Evolutionary conservation across 2,888 invertebrate species (phyloP), one percentile per base, ranked within the genome.

Genomic region (Eupithecia dodoneata): DNA sequence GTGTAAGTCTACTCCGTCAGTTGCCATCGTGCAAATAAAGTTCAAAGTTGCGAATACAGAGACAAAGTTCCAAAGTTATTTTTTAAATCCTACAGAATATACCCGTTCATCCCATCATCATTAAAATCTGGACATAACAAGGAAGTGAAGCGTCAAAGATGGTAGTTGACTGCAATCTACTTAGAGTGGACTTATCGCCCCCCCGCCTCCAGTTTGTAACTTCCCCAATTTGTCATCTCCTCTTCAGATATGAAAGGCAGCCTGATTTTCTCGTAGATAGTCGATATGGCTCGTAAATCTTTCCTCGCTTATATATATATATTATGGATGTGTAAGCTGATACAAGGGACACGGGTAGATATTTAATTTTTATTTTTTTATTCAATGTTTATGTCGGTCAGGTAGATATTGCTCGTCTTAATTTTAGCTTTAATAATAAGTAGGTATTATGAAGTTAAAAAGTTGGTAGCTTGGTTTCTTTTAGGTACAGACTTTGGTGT

Each of bases 161-260:
- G 18, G 67, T 44, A 69, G 9, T 2, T 59, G 18, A 59, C 55
- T 18, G 18, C n/a, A 6, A 59, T 59, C 7, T 59, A 59, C 55
- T 44, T 42, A 0, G n/a, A 69, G 77, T 76, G 45, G 70, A 74
- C 79, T 81, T 80, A 82, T 82, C 80, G 47, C 15, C 30, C 66
- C 69, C 66, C 3, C 10, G 72, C 55, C 69, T 79, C 67, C 71
- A 76, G 41, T 65, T 65, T 72, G 76, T 71, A 79, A 79, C 76
- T 77, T 79, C 52, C 72, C 66, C 76, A 77, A 78, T 81, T 79
- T 79, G 76, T 80, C 79, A 76, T 74, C 76, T 71, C 72, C 75
- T 72, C 74, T 72, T 74, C 73, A 72, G 76, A 79, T 76, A 80
- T 80, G 76, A 76, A 79, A 81, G 75, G 74, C 69, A 76, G 71